Evolutionary conservation across 1,140 invertebrate genomes (phyloP), one percentile per base, ranked within the genome.

Genomic region (Nasonia giraulti): DNA sequence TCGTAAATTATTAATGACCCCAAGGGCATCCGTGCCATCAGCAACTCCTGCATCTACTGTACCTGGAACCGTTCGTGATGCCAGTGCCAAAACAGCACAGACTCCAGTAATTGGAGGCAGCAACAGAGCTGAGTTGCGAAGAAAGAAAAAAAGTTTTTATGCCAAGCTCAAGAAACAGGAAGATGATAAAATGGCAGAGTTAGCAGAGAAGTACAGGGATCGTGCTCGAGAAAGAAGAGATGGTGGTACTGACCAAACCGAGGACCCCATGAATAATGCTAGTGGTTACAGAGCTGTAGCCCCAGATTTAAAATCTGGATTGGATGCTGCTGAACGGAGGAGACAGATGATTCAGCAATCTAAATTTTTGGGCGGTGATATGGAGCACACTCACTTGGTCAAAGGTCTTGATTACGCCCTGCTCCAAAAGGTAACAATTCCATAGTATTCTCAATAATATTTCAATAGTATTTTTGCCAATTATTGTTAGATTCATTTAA

Each of bases 331-430:
- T n/a, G 98, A 99, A 93, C 94, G 98, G 73, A 94, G 99, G 68
- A 95, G 98, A 55, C 97, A 99, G 91, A 96, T 99, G 94, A 99
- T 99, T 91, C 98, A 99, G 92, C 98, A 99, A 92, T 99, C 99
- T 0, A 99, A 99, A 94, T 99, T 98, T 93, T 97, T 99, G 93
- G 99, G 99, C 91, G 99, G 99, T 95, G 99, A 99, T 92, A 99
- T 99, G 97, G 98, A 99, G 88, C 99, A 99, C 90, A 99, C 99
- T 92, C 99, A 99, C 94, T 99, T 99, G 94, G 99, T 99, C 80
- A 99, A 99, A 94, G 99, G 99, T 92, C 94, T 99, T 12, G 99
- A 99, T 96, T 99, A 99, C 94, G 99, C 99, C 10, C 93, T 99
- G n/a, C 93, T 99, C 75, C 98, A 99, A 92, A 99, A 99, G 94